phyloP scores from a whole-genome alignment of 2,113 vertebrate species.

The Nettapus auritus region DNA sequence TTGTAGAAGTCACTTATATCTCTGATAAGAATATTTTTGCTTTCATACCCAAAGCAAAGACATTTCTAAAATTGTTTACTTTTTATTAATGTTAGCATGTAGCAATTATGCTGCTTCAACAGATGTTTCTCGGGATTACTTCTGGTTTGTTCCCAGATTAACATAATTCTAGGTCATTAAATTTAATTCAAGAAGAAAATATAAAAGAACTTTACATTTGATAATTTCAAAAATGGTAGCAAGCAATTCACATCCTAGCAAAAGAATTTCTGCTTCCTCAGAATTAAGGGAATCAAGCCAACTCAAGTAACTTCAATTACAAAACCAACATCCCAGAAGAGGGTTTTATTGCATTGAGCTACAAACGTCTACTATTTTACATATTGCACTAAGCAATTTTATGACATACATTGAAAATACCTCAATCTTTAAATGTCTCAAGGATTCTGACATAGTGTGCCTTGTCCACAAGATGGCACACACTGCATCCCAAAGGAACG shows the following conservation, averaged over 20 bases:
- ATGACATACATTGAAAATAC: neutral
- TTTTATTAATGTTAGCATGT: neutral
- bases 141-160: neutral
- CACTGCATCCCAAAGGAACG: neutral
- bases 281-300: neutral
- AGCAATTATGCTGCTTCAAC: neutral
- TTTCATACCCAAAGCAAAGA: neutral
- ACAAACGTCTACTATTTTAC: neutral
- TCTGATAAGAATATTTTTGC: neutral
- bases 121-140: neutral
- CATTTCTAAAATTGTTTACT: neutral
- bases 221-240: neutral
- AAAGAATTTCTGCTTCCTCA: neutral
- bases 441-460: neutral
- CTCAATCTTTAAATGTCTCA: neutral
- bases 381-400: neutral
- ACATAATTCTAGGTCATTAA: neutral
- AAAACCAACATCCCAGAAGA: neutral
- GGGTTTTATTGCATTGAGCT: neutral
- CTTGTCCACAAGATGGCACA: neutral
- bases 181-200: neutral
- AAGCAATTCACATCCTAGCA: neutral
- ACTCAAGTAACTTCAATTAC: neutral
- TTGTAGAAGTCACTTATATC: neutral
- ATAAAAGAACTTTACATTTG: neutral